Evolutionary conservation across 2,113 vertebrate species (phyloP), one percentile per base, ranked within the genome.

Genomic region (Rhizomys pruinosus): DNA sequence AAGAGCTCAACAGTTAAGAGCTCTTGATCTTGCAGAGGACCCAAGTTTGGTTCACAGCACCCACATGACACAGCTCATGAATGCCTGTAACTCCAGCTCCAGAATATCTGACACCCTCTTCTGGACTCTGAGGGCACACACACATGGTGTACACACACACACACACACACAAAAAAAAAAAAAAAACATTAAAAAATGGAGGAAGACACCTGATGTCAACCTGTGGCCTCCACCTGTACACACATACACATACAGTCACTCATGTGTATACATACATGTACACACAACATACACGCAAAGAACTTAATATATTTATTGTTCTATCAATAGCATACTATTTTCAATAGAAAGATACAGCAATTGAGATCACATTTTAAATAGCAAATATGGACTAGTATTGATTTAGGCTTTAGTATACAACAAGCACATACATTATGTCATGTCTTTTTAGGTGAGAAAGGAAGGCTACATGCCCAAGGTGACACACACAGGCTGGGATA

Each of bases 351-450:
- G 25, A 17, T 63, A 69, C 25, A 89, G 39, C 10, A 93, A 92
- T 34, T 64, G 34, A 69, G 32, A 86, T 25, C 5, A 66, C 42
- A 93, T 92, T 86, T 61, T 77, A 95, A 89, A 95, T 78, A 74
- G 74, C 61, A 29, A 88, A 74, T 55, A n/a, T 90, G 63, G 93
- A 80, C 42, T 90, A 82, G 69, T 69, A 85, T 84, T 61, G 77
- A 90, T 2, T 87, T 81, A 92, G 37, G 52, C 37, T 13, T 66
- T 72, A 66, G 20, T 80, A 39, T 23, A 47, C 44, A 7, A n/a
- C 52, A 63, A n/a, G 57, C 64, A 72, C 72, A 77, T 42, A 93
- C 22, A 68, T 29, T 61, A n/a, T 87, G 37, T 47, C 1, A 37
- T 76, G n/a, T n/a, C n/a, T n/a, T 84, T 84, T 92, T 44, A 66